These are phyloP conservation scores for Meghimatium bilineatum DNA, from an alignment of 2,888 invertebrate species.

Conservation along the genomic window DNA sequence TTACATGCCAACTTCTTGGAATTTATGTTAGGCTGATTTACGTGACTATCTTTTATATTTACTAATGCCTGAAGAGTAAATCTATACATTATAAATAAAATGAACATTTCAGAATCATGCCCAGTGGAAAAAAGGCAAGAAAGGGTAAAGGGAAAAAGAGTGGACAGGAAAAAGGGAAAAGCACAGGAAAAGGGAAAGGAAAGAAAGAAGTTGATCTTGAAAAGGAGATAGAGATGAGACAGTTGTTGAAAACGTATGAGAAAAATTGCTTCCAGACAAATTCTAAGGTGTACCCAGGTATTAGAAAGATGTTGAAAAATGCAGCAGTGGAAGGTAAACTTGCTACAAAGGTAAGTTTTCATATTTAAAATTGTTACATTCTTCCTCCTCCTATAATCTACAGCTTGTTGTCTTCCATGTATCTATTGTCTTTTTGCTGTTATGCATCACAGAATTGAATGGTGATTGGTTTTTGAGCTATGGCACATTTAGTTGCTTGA, in stretches of 20 bases:
- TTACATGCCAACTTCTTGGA: too few species aligned
- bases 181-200: conserved; percentile 56
- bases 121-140: conserved; percentile 47
- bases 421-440: too few species aligned
- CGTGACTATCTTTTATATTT: background rate
- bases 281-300: conserved; percentile 65
- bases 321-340: conserved; percentile 64
- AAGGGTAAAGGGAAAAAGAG: conserved; percentile 50
- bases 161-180: conserved; percentile 53
- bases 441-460: too few species aligned
- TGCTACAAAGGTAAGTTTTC: conserved; percentile 59
- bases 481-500: too few species aligned
- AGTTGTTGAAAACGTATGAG: conserved; percentile 66
- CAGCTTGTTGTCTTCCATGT: too few species aligned
- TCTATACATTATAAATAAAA: too few species aligned
- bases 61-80: too few species aligned
- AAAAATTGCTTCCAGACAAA: conserved; percentile 64
- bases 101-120: conserved; percentile 12
- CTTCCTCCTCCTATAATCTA: too few species aligned
- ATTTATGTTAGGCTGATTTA: background rate
- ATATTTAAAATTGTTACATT: background rate
- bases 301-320: conserved; percentile 60
- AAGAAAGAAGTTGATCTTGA: conserved; percentile 58
- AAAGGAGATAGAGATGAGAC: conserved; percentile 60
- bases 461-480: too few species aligned